A percentile compares a stretch with the other conserved stretches of the same genome.
Evolutionary conservation across 2,113 vertebrate species (phyloP).

Genomic region (Copsychus sechellarum): DNA sequence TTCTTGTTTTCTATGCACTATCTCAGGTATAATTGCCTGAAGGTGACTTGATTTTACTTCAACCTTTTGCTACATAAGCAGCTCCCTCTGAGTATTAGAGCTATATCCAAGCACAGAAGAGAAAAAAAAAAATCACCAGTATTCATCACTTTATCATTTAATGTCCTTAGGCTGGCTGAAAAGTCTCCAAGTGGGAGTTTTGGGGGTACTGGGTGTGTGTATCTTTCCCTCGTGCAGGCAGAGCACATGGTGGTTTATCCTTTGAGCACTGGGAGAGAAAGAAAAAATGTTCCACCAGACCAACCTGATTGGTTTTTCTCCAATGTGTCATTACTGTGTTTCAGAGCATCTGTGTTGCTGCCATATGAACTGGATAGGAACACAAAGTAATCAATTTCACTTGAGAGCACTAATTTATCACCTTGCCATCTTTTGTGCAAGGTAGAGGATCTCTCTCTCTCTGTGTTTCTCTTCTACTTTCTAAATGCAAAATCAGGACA

Average conservation of each 20-base stretch:
- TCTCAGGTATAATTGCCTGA: constrained; percentile 30
- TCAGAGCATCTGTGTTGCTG: constrained; percentile 92
- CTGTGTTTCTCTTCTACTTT: constrained; percentile 1
- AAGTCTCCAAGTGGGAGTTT: background rate
- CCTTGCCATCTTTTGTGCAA: constrained; percentile 90
- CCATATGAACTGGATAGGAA: constrained; percentile 87
- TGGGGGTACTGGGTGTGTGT: background rate
- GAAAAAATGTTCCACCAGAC: constrained; percentile 3
- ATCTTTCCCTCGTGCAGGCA: background rate
- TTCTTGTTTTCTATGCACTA: constrained; percentile 15
- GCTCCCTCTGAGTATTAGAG: constrained; percentile 30
- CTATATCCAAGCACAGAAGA: background rate
- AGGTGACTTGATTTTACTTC: constrained; percentile 31
- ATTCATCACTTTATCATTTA: constrained; percentile 61
- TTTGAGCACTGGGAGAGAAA: background rate
- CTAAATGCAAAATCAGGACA: constrained; percentile 35
- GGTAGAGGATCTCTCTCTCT: constrained; percentile 75
- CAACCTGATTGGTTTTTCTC: constrained; percentile 76
- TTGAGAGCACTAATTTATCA: constrained; percentile 99
- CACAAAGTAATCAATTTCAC: constrained; percentile 95
- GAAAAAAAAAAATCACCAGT: constrained; percentile 32
- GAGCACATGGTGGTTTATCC: background rate
- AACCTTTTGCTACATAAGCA: background rate
- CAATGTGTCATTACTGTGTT: constrained; percentile 91
- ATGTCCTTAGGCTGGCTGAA: constrained; percentile 5